Base-by-base conservation (phyloP, 2,888 invertebrate genomes). In the Trichopria drosophilae region DNA sequence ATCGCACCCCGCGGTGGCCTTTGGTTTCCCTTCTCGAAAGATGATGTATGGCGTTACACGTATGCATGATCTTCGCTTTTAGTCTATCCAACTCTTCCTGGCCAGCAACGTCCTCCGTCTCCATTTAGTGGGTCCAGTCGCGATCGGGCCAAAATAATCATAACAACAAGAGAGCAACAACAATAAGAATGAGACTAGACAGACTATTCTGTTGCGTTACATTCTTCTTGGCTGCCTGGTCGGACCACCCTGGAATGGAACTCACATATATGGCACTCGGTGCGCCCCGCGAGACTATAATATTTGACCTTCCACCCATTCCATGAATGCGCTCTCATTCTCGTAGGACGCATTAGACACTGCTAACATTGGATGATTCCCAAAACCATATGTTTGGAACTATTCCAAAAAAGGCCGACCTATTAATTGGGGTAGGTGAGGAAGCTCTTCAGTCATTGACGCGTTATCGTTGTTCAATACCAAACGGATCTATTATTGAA, bases 21-120 rank as follows among this genome's bases (percentile, higher is more conserved):
- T 72, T 72, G 72, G 62, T 72, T 49, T 62, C 35, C 23, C 24
- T 37, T 29, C 49, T 52, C 69, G 65, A 68, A 72, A 69, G 68
- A 73, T 75, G 75, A 75, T 75, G 69, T 68, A 75, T 75, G 72
- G 75, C 72, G 70, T 71, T 73, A 71, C 72, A 71, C 71, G 68
- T 68, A 69, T 67, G 67, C 66, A 66, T 65, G 59, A 57, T 55
- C 61, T 60, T 58, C 59, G 61, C 59, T 54, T 26, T 51, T 52
- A 51, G 54, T 51, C 49, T 22, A 28, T 41, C 42, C 45, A n/a
- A 23, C 53, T 35, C 39, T 26, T 39, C 56, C 61, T 59, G 59
- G 58, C 64, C 60, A 51, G 60, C 60, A 58, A 59, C 62, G 49
- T 50, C 59, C 60, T 62, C 62, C 59, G 58, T 63, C 60, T 59